Percentiles rank a stretch among this genome's conserved stretches.
phyloP scores from a whole-genome alignment of 2,797 vertebrate genomes.

The Limosa lapponica region DNA sequence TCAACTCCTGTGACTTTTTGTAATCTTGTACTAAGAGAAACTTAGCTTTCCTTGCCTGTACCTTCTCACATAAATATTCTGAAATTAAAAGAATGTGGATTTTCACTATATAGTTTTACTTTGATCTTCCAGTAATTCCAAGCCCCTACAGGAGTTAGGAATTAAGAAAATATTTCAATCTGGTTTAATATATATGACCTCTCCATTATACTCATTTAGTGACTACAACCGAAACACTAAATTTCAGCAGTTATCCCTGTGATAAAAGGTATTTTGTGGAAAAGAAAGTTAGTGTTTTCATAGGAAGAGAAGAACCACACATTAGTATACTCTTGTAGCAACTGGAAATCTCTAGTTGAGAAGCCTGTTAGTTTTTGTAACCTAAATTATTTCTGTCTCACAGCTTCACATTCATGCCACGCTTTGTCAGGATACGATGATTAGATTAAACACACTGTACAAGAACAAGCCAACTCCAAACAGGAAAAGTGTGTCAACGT shows the following conservation, averaged over 20 bases:
- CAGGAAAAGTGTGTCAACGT: constrained; percentile 21
- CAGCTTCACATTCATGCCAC: neutral
- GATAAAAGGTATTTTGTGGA: neutral
- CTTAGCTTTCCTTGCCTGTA: neutral
- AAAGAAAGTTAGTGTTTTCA: neutral
- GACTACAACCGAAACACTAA: neutral
- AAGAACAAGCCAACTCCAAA: constrained; percentile 31
- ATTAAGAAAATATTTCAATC: neutral
- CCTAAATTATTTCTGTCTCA: neutral
- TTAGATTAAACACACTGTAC: neutral
- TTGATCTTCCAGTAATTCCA: neutral
- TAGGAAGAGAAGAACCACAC: neutral
- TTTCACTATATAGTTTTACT: neutral
- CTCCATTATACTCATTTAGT: neutral
- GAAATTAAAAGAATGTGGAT: neutral
- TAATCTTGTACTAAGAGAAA: neutral
- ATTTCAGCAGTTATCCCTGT: neutral
- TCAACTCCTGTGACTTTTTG: neutral
- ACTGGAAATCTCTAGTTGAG: neutral
- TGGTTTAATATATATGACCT: neutral
- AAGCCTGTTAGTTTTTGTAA: neutral
- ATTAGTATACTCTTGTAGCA: neutral
- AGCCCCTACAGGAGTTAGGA: neutral
- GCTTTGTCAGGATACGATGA: neutral
- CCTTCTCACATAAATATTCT: neutral